Base-by-base conservation (phyloP, 1,140 invertebrate genomes). In the Ericerus pela region DNA sequence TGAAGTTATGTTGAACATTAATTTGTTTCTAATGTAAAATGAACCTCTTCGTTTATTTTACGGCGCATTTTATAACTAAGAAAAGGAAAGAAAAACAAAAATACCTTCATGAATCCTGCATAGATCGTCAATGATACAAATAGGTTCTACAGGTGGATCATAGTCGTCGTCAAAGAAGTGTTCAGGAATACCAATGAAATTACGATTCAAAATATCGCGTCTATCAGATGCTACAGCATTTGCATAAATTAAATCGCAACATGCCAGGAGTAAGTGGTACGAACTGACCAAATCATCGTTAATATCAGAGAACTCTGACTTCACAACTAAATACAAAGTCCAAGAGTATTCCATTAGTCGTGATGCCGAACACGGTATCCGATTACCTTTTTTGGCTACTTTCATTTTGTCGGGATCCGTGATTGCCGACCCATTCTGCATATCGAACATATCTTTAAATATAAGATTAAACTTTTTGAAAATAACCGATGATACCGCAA, bases 201-300 rank as follows among this genome's bases (percentile, higher is more conserved):
- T 73, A 53, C 79, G 75, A 73, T 94, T 95, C 1, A 96, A 72
- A 54, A 97, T 52, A 52, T 66, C 63, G 54, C 29, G 29, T 53
- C 88, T 74, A 62, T 83, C 81, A 47, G 82, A 78, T 62, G 89
- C 70, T 37, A 93, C 72, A 56, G 84, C 85, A 74, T 96, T 96
- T 55, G 75, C 79, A 70, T 84, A 96, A 51, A 95, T 80, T 66
- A 92, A 79, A 74, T 98, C 92, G 62, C 92, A 79, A 68, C 88
- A 92, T 56, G 86, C 86, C 29, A 95, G 70, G 20, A 98, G 73
- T 10, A 96, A 71, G 69, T 96, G 91, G 66, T 90, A 94, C 43
- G 90, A 96, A 67, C 90, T 93, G 1, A 97, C 91, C 58, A 97
- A 72, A 73, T 96, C 92, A 70, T 92, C 84, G 52, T 85, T 85